phyloP scores from a whole-genome alignment of 2,888 invertebrate species.

The Rhyacophila evoluta region DNA sequence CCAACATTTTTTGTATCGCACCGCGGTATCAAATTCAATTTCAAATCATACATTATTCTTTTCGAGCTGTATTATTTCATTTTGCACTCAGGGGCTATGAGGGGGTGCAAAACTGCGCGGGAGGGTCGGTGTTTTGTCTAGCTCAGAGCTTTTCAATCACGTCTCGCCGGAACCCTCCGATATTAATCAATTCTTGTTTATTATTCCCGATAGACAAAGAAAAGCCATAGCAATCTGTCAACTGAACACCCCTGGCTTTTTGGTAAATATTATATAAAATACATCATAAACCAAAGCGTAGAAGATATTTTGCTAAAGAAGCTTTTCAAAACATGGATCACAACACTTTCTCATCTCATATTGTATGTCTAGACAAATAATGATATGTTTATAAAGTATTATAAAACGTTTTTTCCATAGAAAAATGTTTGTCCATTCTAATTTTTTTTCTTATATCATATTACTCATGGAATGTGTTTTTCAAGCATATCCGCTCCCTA shows the following conservation, averaged over 20 bases:
- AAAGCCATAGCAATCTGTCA: not conserved
- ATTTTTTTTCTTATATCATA: too few species aligned
- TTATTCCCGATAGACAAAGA: not conserved
- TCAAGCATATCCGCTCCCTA: too few species aligned
- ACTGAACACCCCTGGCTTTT: not conserved
- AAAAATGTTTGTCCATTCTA: too few species aligned
- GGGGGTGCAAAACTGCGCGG: not conserved
- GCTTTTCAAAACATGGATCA: too few species aligned
- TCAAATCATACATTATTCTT: constrained; percentile 50
- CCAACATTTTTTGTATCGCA: not conserved
- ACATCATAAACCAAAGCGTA: too few species aligned
- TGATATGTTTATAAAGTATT: too few species aligned
- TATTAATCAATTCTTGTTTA: constrained; percentile 19
- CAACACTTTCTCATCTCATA: too few species aligned
- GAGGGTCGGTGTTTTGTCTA: not conserved
- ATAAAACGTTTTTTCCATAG: too few species aligned
- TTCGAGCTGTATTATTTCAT: constrained; percentile 38
- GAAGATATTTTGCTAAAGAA: too few species aligned
- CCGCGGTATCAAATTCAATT: constrained; percentile 46
- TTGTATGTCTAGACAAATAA: too few species aligned
- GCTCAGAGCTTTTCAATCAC: not conserved
- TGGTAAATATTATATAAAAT: too few species aligned
- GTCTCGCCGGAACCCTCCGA: not conserved
- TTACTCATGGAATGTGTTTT: too few species aligned
- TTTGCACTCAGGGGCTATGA: not conserved